Evolutionary conservation across 1,140 invertebrate genomes (phyloP).

Genomic region (Helicoverpa armigera): DNA sequence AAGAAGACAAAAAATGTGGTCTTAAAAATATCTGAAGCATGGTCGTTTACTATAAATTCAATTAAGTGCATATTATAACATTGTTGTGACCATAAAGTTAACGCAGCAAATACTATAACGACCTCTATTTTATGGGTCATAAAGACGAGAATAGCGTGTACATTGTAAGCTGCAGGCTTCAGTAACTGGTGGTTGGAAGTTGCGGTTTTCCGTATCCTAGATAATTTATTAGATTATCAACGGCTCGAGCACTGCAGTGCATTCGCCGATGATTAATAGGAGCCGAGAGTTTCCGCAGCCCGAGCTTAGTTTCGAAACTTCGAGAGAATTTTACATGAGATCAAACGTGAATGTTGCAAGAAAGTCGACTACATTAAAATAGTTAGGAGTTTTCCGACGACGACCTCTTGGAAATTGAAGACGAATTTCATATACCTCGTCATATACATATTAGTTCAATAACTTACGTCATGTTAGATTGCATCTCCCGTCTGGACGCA

Average conservation of each 20-base stretch:
- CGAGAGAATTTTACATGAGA: slow-evolving; percentile 28
- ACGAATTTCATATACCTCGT: too few relatives aligned
- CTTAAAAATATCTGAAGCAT: slow-evolving; percentile 16
- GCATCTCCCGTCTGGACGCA: background rate
- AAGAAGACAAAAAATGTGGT: background rate
- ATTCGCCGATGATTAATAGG: slow-evolving; percentile 49
- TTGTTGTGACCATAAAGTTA: slow-evolving; percentile 14
- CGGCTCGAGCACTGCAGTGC: slow-evolving; percentile 41
- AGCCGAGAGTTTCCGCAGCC: slow-evolving; percentile 8
- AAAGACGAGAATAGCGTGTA: slow-evolving; percentile 18
- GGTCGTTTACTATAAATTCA: slow-evolving; percentile 32
- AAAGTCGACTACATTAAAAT: background rate
- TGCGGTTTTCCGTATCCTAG: slow-evolving; percentile 52
- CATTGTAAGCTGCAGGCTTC: background rate
- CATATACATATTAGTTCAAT: too few relatives aligned
- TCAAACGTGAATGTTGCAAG: slow-evolving; percentile 23
- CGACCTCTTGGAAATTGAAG: too few relatives aligned
- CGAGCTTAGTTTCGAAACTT: slow-evolving; percentile 24
- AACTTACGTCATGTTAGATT: background rate
- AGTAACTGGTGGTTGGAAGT: slow-evolving; percentile 45
- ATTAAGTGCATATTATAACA: slow-evolving; percentile 33
- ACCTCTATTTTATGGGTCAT: background rate
- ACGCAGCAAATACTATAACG: background rate
- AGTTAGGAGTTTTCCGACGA: background rate
- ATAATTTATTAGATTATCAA: slow-evolving; percentile 58